phyloP scores from a whole-genome alignment of 2,113 vertebrate species.

The Chaetorhynchus papuensis region DNA sequence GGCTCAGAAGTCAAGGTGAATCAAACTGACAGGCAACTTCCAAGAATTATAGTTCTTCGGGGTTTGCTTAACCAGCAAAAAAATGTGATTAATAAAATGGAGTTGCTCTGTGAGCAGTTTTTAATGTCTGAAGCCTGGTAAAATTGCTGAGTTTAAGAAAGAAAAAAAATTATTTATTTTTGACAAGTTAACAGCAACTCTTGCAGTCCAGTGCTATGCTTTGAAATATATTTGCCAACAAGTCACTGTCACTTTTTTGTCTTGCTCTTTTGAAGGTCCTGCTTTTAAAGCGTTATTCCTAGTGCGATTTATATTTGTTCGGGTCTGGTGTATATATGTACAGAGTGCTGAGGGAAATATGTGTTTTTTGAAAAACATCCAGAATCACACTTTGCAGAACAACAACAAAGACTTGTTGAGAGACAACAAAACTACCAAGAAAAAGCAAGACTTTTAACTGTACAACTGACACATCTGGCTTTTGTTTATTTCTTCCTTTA shows the following conservation, averaged over 20 bases:
- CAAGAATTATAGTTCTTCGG: background rate
- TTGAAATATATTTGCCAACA: slow-evolving; percentile 17
- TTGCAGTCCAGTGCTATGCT: background rate
- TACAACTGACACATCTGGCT: background rate
- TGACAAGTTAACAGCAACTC: background rate
- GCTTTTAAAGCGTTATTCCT: background rate
- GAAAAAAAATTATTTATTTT: background rate
- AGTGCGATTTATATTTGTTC: background rate
- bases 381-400: background rate
- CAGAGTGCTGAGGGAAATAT: background rate
- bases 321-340: background rate
- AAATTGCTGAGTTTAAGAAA: slow-evolving; percentile 21
- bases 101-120: background rate
- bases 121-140: background rate
- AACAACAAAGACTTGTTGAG: background rate
- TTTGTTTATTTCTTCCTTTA: background rate
- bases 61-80: background rate
- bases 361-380: background rate
- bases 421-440: background rate
- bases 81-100: background rate
- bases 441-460: background rate
- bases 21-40: background rate
- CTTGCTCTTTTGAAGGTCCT: background rate
- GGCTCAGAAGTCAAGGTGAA: background rate
- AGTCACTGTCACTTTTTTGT: background rate